Conservation (phyloP, 2,888 invertebrate species). For the Campoplex nolae region DNA sequence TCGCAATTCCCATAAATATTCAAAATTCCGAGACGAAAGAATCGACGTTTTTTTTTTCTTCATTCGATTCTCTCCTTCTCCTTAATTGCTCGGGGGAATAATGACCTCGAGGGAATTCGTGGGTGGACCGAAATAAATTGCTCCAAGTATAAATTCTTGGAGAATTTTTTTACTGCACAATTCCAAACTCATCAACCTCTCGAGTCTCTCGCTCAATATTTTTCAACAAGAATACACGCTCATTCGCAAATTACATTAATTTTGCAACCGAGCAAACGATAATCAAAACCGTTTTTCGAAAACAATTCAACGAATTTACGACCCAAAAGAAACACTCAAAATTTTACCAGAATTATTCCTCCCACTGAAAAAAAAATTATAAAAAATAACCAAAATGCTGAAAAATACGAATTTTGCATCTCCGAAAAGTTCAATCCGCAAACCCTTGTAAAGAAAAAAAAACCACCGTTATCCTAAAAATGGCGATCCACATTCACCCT, state of each 20-base stretch:
- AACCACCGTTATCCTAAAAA: not conserved
- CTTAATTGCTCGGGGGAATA: slow-evolving; percentile 58
- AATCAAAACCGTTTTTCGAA: no score
- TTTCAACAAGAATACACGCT: no score
- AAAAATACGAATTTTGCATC: no score
- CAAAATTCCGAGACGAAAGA: slow-evolving; percentile 36
- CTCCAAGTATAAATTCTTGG: slow-evolving; percentile 12
- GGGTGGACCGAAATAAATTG: slow-evolving; percentile 23
- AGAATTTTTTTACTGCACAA: slow-evolving; percentile 12
- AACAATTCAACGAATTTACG: no score
- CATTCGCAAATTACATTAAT: not conserved
- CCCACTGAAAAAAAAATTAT: not conserved
- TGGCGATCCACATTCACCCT: no score
- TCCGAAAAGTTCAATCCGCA: not conserved
- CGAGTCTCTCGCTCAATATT: not conserved
- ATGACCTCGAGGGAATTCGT: slow-evolving; percentile 50
- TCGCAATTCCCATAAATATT: slow-evolving; percentile 60
- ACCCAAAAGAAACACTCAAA: no score
- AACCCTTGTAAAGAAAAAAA: not conserved
- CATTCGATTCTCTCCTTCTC: not conserved
- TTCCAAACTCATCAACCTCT: not conserved
- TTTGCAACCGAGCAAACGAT: no score
- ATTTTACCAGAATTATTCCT: not conserved
- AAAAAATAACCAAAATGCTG: no score
- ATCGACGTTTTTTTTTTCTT: slow-evolving; percentile 22